Base-by-base conservation (phyloP, 2,113 vertebrate genomes). In the Barnardius zonarius region DNA sequence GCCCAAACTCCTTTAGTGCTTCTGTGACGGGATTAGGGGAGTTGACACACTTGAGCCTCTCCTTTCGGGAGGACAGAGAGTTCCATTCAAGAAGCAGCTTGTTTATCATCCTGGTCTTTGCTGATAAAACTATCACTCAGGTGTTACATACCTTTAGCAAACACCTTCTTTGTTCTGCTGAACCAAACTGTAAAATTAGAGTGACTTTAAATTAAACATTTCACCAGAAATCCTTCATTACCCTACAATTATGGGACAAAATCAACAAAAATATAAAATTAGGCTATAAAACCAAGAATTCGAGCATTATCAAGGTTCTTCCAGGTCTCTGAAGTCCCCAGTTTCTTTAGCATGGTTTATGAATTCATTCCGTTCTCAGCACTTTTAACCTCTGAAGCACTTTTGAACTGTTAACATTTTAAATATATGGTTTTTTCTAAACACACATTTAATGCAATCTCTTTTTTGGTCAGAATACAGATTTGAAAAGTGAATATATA, bases 61-160 rank as follows among this genome's bases (percentile, higher is more conserved):
- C 79, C 93, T 93, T 41, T 44, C 27, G 23, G 66, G 30, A 54
- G 66, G 77, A 90, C 90, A 93, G 55, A 57, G 54, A 87, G 72
- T 75, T 84, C 72, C 69, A 48, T 88, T 96, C 94, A 96, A 86
- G 89, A 79, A 95, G 86, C 89, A 95, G 91, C 86, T 95, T 91
- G 80, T 95, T 93, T 81, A 44, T 74, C 63, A 30, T 59, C 54
- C 52, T 67, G 46, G 46, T 43, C 54, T 59, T 10, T 81, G 84
- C 25, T 88, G 90, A 91, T 55, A 90, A 73, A 83, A 19, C 39
- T 41, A 17, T 75, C 67, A 43, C 16, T 76, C 87, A 92, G 27
- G 27, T 22, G 22, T 70, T 20, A 13, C 61, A 81, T 83, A 11
- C 20, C 68, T 92, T 70, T 31, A 55, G 70, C 88, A 92, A 74